A percentile compares a stretch with the other conserved stretches of the same genome.
These are phyloP conservation scores for Aix galericulata DNA, from an alignment of 2,113 vertebrate species.

Conservation along the genomic window DNA sequence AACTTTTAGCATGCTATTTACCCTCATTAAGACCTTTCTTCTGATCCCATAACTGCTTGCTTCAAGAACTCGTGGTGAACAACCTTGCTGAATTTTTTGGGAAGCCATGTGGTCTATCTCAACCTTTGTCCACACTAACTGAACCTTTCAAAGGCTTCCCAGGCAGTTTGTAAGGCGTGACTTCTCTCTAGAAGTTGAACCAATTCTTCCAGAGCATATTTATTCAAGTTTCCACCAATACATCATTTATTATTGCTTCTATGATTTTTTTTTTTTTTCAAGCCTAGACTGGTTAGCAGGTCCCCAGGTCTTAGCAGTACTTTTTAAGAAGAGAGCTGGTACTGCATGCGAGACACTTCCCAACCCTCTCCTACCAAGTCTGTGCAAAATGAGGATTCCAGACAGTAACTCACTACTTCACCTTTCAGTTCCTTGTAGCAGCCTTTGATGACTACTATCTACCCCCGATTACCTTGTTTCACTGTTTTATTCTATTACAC, in stretches of 20 bases:
- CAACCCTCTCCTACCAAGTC: background rate
- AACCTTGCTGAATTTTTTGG: background rate
- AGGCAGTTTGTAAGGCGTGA: background rate
- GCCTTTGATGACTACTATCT: background rate
- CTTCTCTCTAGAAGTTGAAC: background rate
- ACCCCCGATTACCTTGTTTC: rapidly evolving
- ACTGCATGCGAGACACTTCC: background rate
- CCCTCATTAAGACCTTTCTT: background rate
- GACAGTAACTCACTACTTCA: background rate
- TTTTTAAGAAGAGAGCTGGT: background rate
- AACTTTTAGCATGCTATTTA: background rate
- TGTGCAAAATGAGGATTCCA: background rate
- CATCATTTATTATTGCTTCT: background rate
- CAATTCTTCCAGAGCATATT: background rate
- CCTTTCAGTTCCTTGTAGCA: background rate
- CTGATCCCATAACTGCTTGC: background rate
- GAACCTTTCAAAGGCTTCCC: slow-evolving; percentile 3
- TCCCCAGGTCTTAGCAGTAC: background rate
- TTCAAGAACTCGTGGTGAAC: background rate
- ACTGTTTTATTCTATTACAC: background rate
- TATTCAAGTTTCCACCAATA: background rate
- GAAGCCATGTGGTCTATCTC: background rate
- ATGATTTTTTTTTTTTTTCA: background rate
- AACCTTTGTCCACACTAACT: background rate
- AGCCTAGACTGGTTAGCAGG: background rate